Conservation (phyloP, 1,140 invertebrate genomes). For the Plectrocnemia conspersa region DNA sequence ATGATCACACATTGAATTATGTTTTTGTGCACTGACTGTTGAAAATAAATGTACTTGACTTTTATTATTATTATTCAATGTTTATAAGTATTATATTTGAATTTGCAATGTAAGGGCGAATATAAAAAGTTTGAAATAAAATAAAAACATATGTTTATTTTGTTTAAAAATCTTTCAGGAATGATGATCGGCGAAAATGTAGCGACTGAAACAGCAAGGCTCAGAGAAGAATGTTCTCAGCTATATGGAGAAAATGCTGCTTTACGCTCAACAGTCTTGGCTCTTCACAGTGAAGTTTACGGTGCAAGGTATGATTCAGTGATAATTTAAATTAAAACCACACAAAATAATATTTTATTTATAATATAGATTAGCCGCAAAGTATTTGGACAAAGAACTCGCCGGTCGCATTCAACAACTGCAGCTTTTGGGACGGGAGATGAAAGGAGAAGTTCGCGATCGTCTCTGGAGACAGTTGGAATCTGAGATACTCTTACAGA, state of each 20-base stretch:
- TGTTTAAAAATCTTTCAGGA: no score
- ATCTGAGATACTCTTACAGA: slow-evolving; percentile 78
- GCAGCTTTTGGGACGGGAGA: slow-evolving; percentile 71
- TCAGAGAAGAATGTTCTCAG: slow-evolving; percentile 62
- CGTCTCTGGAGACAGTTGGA: slow-evolving; percentile 81
- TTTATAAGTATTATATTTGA: no score
- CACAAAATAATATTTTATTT: slow-evolving; percentile 5
- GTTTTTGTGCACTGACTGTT: no score
- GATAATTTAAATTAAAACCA: not conserved
- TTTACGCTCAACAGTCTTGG: slow-evolving; percentile 63
- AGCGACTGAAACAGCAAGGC: slow-evolving; percentile 47
- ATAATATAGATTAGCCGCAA: slow-evolving; percentile 65
- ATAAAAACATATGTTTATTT: no score
- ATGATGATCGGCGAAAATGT: not conserved
- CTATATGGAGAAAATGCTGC: slow-evolving; percentile 66
- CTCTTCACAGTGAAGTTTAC: slow-evolving; percentile 76
- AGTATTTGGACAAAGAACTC: slow-evolving; percentile 82
- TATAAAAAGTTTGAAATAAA: no score
- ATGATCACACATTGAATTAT: no score
- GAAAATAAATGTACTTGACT: no score
- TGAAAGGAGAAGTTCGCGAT: slow-evolving; percentile 70
- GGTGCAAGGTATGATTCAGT: slow-evolving; percentile 59
- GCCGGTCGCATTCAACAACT: slow-evolving; percentile 84
- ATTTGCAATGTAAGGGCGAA: no score
- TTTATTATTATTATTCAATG: no score